Evolutionary conservation across 2,113 vertebrate species (phyloP), one percentile per base, ranked within the genome.

Genomic region (Benitochromis conjunctus): DNA sequence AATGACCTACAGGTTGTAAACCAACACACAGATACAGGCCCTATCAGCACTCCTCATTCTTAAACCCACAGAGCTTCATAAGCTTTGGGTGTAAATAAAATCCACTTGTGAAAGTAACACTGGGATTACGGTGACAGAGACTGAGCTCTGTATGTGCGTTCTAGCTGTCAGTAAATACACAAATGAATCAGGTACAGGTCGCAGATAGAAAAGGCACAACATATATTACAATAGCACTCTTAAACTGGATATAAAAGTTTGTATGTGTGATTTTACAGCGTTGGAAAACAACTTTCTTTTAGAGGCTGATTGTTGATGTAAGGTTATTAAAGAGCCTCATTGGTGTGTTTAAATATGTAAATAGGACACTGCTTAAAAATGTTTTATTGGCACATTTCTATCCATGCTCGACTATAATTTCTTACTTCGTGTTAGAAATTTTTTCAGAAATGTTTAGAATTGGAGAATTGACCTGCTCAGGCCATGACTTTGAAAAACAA

Each of bases 81-180:
- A 91, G 81, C 83, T 82, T 81, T 78, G 85, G 71, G 79, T 92
- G 83, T 91, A 81, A 90, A 88, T 88, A 81, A 92, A 92, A 87
- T 82, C 79, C 64, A 56, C 64, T 69, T 90, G 79, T 82, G 74
- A 88, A 86, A 80, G 56, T 82, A 86, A 87, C 79, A 41, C 51
- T 90, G 87, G 69, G 86, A 90, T 90, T 90, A 85, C 24, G 53
- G 69, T 78, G 80, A 87, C 43, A 66, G 81, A 77, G 81, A 77
- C 84, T 54, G 80, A 51, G 86, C 83, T 87, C 86, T 43, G 19
- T 80, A 12, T 24, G 58, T 55, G 13, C 48, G 36, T 83, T 34
- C 21, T 29, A 24, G 10, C 11, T 76, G 53, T 74, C 53, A 2
- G 81, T 82, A 54, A 88, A 84, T n/a, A 85, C 54, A 80, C 58